Evolutionary conservation across 2,888 invertebrate genomes (phyloP), one percentile per base, ranked within the genome.

Genomic region (Nomada goodeniana): DNA sequence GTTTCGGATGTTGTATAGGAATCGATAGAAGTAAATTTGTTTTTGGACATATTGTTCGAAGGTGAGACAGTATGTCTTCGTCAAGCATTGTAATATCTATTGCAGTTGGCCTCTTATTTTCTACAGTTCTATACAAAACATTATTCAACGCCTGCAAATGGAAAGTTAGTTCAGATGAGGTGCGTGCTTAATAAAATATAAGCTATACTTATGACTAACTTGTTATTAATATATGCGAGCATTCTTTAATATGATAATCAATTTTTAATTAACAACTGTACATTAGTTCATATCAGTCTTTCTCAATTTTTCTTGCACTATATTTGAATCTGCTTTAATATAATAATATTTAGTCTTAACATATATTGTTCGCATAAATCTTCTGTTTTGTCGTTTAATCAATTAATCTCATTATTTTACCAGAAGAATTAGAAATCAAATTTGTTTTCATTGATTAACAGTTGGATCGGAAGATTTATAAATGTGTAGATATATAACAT

Each of bases 1-100:
- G 89, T 47, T 86, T 89, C 74, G 91, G 91, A 85, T 93, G 91
- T 79, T 89, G 86, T 81, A 94, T 86, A 61, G 94, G 91, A 77
- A 93, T 91, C 64, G 87, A 89, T 42, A 92, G 75, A 75, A 89
- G 86, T 59, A 86, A 76, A 47, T 88, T 89, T 18, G 91, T 81
- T 42, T 82, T 63, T 13, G 90, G 88, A 72, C 89, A 74, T 26
- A 90, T 70, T 52, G 84, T 80, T 55, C 84, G 80, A 50, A 93
- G 82, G 59, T 88, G 88, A 76, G 82, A 82, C 44, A 90, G 77
- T 59, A 93, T 84, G 61, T 92, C 92, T 57, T 88, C 84, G 67
- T 92, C 89, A 18, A 93, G 85, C 53, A 90, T 88, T 44, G 79
- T 61, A 26, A 88, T 76, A 73, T 73, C 86, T 44, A 71, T 84